A percentile compares a stretch with the other conserved stretches of the same genome.
These are phyloP conservation scores for Conomelus anceps DNA, from an alignment of 2,888 invertebrate genomes.

Conservation along the genomic window DNA sequence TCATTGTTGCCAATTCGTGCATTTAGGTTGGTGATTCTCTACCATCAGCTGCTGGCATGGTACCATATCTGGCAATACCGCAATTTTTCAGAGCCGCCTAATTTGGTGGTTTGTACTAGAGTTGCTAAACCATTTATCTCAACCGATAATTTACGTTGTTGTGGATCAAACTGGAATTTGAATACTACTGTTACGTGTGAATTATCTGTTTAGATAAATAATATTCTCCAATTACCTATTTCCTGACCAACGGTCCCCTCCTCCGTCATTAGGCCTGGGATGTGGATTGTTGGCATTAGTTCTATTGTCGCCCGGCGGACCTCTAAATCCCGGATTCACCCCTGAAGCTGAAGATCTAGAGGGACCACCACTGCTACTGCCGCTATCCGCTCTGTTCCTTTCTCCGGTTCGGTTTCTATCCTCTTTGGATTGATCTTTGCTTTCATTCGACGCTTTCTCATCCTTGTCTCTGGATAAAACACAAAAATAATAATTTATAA, in stretches of 20 bases:
- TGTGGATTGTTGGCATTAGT: conserved; percentile 23
- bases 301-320: conserved; percentile 9
- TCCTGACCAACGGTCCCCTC: conserved; percentile 13
- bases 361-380: conserved; percentile 15
- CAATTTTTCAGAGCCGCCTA: too few relatives aligned
- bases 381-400: conserved; percentile 30
- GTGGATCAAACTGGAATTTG: too few relatives aligned
- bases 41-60: too few relatives aligned
- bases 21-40: too few relatives aligned
- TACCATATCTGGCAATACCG: too few relatives aligned
- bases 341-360: neutral
- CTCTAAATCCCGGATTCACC: conserved; percentile 5
- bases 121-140: too few relatives aligned
- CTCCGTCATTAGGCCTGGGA: conserved; percentile 28
- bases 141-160: too few relatives aligned
- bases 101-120: too few relatives aligned
- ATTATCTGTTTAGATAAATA: neutral
- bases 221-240: conserved; percentile 8
- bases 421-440: conserved; percentile 41
- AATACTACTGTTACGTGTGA: too few relatives aligned
- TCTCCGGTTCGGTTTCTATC: conserved; percentile 33
- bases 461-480: conserved; percentile 28
- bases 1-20: too few relatives aligned
- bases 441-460: conserved; percentile 32
- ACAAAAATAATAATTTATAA: neutral